Base-by-base conservation (phyloP, 2,113 vertebrate genomes). In the Nesoenas mayeri region DNA sequence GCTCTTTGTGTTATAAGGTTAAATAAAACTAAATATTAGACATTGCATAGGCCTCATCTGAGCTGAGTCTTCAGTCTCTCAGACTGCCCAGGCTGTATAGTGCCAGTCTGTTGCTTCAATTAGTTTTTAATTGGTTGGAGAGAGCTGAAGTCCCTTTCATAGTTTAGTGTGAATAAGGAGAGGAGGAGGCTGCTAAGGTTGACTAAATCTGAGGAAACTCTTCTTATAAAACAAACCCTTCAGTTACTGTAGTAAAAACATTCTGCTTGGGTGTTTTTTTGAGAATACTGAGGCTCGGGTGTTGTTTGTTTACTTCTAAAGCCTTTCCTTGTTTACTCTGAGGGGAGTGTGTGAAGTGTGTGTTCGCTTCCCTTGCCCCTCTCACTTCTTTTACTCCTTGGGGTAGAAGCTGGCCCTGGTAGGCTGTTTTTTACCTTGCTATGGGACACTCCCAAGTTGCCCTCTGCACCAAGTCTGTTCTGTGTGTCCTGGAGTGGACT, bases 91-190 rank as follows among this genome's bases (percentile, higher is more conserved):
- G 81, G 11, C 88, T 90, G 42, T 58, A 1, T 42, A 51, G 88
- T 90, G 64, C 79, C 67, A 86, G 82, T 48, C 64, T 88, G 77
- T 70, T 74, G 26, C 74, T 88, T 93, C 90, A 94, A 94, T 96
- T 94, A 90, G 91, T 95, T 96, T 90, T 91, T 94, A 95, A 95
- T 94, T 97, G 82, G 85, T 64, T 83, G 48, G 56, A 80, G 64
- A 74, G 82, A 86, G 93, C 92, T 85, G 72, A 83, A 91, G 91
- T 90, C 72, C 88, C 79, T 95, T 97, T 96, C 95, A 96, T 77
- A 90, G 90, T 25, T 78, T 34, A 17, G 79, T 71, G 85, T 92
- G 92, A 94, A 91, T 78, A 71, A 85, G 91, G 36, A 77, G 91
- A 83, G 85, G 50, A 88, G 90, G 82, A 72, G 86, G 84, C 93